These are phyloP conservation scores for Lasius fuliginosus DNA, from an alignment of 2,888 invertebrate species.

Conservation along the genomic window DNA sequence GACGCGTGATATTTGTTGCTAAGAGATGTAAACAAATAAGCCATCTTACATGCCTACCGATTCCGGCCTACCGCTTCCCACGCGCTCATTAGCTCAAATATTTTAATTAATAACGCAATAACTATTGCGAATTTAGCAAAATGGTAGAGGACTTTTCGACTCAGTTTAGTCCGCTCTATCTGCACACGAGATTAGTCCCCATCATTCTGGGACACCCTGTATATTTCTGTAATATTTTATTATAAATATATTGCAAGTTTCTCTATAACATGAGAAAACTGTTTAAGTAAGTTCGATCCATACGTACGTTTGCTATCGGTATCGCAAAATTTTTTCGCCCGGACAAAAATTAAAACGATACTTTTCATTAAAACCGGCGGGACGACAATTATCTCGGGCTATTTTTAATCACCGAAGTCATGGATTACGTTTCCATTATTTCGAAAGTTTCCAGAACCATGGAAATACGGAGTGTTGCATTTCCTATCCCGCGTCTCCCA, in stretches of 20 bases:
- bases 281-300: neutral
- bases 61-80: too few species aligned
- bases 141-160: too few species aligned
- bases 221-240: conserved; percentile 7
- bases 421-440: conserved; percentile 69
- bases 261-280: neutral
- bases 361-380: conserved; percentile 8
- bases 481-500: conserved; percentile 81
- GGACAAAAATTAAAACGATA: conserved; percentile 21
- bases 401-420: conserved; percentile 48
- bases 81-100: too few species aligned
- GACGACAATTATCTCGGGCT: conserved; percentile 9
- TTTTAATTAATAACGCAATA: too few species aligned
- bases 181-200: too few species aligned
- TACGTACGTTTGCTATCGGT: neutral
- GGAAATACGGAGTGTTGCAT: conserved; percentile 63
- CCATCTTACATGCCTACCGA: too few species aligned
- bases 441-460: conserved; percentile 60
- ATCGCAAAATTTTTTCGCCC: neutral
- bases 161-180: too few species aligned
- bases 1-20: too few species aligned
- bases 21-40: too few species aligned
- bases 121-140: too few species aligned
- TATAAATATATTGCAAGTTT: neutral
- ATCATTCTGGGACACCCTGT: too few species aligned